Percentiles rank a stretch among this genome's conserved stretches.
These are phyloP conservation scores for Agrypnus murinus DNA, from an alignment of 2,888 invertebrate genomes.

Conservation along the genomic window DNA sequence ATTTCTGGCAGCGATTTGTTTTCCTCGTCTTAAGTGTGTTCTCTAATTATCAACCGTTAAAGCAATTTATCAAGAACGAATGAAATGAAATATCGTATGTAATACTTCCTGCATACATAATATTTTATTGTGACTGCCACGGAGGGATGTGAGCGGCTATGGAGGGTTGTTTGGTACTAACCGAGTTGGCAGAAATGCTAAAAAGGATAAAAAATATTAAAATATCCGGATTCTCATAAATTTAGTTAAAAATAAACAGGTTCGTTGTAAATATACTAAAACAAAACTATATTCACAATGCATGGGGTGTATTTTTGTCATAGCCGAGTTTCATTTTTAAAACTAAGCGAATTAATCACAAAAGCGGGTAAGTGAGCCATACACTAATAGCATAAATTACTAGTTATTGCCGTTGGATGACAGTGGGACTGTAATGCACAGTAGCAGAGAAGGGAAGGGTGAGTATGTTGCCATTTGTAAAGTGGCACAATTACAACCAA, in stretches of 20 bases:
- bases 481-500: constrained; percentile 51
- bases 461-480: constrained; percentile 50
- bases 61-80: constrained; percentile 36
- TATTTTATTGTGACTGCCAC: constrained; percentile 22
- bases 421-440: constrained; percentile 45
- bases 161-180: too few species aligned
- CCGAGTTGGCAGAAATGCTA: constrained; percentile 16
- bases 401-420: constrained; percentile 48
- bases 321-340: constrained; percentile 39
- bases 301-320: constrained; percentile 25
- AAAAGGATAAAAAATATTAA: constrained; percentile 37
- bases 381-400: constrained; percentile 49
- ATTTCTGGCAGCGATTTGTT: constrained; percentile 56
- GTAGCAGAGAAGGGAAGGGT: constrained; percentile 39
- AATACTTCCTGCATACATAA: constrained; percentile 37
- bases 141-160: background rate
- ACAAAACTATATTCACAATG: constrained; percentile 38
- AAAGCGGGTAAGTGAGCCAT: constrained; percentile 46
- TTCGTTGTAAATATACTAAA: constrained; percentile 19
- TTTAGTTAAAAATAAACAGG: constrained; percentile 31
- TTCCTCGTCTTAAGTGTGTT: constrained; percentile 56
- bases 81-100: constrained; percentile 31
- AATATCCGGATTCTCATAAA: constrained; percentile 30
- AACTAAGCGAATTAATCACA: constrained; percentile 46
- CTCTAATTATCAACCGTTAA: constrained; percentile 53